phyloP scores from a whole-genome alignment of 2,888 invertebrate species.

The Drosophila nr. perissopoda region DNA sequence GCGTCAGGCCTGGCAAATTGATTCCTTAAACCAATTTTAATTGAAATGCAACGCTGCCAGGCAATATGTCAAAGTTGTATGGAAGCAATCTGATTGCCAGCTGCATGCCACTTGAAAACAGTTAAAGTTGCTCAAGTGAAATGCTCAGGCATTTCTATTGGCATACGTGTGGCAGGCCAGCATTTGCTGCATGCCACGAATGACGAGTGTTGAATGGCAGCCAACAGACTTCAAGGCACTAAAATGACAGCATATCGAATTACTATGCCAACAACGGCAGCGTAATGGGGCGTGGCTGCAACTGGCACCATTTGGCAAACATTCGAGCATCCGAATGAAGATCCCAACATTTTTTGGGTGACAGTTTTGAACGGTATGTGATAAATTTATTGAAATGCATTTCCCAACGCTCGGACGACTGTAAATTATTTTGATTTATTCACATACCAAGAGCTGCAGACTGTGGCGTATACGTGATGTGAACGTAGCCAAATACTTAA shows the following conservation, averaged over 20 bases:
- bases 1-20: constrained; percentile 61
- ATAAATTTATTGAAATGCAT: constrained; percentile 54
- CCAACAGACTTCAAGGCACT: constrained; percentile 37
- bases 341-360: constrained; percentile 30
- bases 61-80: constrained; percentile 63
- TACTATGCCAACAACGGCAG: constrained; percentile 41
- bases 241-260: constrained; percentile 58
- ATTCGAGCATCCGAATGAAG: constrained; percentile 26
- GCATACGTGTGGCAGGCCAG: constrained; percentile 41
- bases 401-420: constrained; percentile 28
- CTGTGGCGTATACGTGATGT: constrained; percentile 42
- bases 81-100: constrained; percentile 29
- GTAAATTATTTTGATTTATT: constrained; percentile 71
- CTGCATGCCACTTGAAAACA: constrained; percentile 59
- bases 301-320: constrained; percentile 55
- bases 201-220: constrained; percentile 65
- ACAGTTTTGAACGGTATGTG: constrained; percentile 7
- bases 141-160: constrained; percentile 69
- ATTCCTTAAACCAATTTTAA: constrained; percentile 76
- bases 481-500: constrained; percentile 12
- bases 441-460: constrained; percentile 11
- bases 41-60: constrained; percentile 66
- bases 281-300: constrained; percentile 28
- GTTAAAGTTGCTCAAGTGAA: constrained; percentile 68
- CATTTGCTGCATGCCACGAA: constrained; percentile 38